Base-by-base conservation (phyloP, 2,888 invertebrate genomes). In the Sminthurides aquaticus region DNA sequence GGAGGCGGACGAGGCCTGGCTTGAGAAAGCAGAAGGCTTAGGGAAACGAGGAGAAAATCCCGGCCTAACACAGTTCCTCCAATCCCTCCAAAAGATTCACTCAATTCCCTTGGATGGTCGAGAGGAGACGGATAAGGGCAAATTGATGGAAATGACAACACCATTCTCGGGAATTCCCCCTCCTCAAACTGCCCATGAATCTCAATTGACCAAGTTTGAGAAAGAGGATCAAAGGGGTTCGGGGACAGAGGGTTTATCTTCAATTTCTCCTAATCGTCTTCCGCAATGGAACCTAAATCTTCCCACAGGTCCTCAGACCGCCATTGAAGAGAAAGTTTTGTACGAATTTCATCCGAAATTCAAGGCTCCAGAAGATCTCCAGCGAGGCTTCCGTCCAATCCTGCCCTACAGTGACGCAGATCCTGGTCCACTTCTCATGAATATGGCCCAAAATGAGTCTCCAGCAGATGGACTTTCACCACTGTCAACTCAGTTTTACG, bases 351-450 rank as follows among this genome's bases (percentile, higher is more conserved):
- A 52, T 52, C 52, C 52, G 11, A 65, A 67, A 22, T 73, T 73
- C 59, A 68, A 65, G n/a, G 66, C 67, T 2, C 72, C 74, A 1
- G 66, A 56, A 29, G 43, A 65, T 2, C 63, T 69, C 49, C 67
- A 70, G 43, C 63, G 71, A n/a, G 74, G 72, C 28, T 74, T 72
- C 54, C 48, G 68, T 55, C 74, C 74, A 0, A 67, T 74, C 43
- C 52, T 70, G 0, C 70, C 71, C 1, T 74, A 74, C 65, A 72
- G 71, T 54, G 72, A 71, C 27, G 60, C 66, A 34, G 74, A 74
- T 57, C 74, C 74, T 3, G 74, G 74, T 1, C 72, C 68, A 20
- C 58, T 69, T 52, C 28, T 11, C 5, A 34, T 34, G 43, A 5
- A 11, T 5, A 5, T 15, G 15, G 15, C 8, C 43, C 43, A 34